Evolutionary conservation across 1,140 invertebrate species (phyloP).

Genomic region (Sminthurides bifidus): DNA sequence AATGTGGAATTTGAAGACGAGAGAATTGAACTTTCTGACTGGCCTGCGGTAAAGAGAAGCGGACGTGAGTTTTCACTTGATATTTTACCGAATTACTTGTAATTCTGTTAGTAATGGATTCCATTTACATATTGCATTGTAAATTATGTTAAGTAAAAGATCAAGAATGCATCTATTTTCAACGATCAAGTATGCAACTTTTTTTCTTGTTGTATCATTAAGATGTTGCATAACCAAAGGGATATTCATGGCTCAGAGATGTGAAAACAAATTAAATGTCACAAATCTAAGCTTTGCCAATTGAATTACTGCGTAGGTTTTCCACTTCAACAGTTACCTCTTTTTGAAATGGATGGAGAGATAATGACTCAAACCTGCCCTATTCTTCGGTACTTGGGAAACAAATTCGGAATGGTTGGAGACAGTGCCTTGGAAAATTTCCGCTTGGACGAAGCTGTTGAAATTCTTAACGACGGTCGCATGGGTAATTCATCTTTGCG

Average conservation of each 20-base stretch:
- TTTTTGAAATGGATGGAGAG: not conserved
- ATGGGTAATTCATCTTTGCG: not conserved
- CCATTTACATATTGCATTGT: not conserved
- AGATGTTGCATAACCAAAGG: too few relatives aligned
- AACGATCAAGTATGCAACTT: not conserved
- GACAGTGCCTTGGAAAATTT: not conserved
- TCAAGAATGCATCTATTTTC: not conserved
- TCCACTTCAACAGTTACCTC: not conserved
- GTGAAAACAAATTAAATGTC: too few relatives aligned
- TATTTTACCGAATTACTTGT: not conserved
- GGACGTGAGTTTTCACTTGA: too few relatives aligned
- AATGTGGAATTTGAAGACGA: conserved; percentile 2
- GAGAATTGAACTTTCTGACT: not conserved
- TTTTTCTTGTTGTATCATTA: not conserved
- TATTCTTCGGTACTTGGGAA: not conserved
- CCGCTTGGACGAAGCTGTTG: not conserved
- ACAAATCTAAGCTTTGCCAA: not conserved
- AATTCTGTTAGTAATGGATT: not conserved
- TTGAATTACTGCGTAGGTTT: not conserved
- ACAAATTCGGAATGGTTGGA: not conserved
- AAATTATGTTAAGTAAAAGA: not conserved
- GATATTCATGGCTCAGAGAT: too few relatives aligned
- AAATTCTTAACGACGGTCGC: not conserved
- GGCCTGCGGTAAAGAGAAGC: not conserved
- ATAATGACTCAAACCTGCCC: not conserved